A percentile compares a stretch with the other conserved stretches of the same genome.
These are phyloP conservation scores for Scomber japonicus DNA, from an alignment of 2,113 vertebrate genomes.

Conservation along the genomic window DNA sequence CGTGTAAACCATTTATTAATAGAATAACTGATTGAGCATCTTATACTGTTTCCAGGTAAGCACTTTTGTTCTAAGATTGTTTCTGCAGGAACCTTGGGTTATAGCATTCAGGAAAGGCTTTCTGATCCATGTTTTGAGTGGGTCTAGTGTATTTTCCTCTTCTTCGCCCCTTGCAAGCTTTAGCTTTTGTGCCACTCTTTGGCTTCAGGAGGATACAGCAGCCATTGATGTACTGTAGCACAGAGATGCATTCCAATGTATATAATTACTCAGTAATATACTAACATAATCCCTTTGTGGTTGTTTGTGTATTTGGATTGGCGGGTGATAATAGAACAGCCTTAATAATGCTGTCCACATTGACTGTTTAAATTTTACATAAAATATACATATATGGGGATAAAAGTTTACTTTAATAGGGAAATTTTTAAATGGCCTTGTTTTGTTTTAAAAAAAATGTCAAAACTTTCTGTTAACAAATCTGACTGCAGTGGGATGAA, in stretches of 20 bases:
- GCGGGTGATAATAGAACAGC: slow-evolving; percentile 31
- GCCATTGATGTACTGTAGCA: slow-evolving; percentile 58
- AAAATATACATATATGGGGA: slow-evolving; percentile 27
- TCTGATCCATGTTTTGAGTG: neutral
- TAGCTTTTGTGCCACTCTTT: slow-evolving; percentile 11
- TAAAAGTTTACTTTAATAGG: slow-evolving; percentile 49
- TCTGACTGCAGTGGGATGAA: slow-evolving; percentile 22
- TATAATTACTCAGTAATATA: slow-evolving; percentile 44
- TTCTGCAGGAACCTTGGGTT: slow-evolving; percentile 16
- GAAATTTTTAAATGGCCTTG: slow-evolving; percentile 40
- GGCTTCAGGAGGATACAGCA: slow-evolving; percentile 20
- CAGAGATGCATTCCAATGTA: slow-evolving; percentile 70
- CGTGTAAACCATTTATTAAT: slow-evolving; percentile 6
- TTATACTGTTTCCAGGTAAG: slow-evolving; percentile 21
- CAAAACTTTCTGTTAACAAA: slow-evolving; percentile 23
- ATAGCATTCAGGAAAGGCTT: neutral
- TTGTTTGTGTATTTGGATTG: slow-evolving; percentile 46
- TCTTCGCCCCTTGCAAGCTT: slow-evolving; percentile 30
- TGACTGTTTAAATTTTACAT: slow-evolving; percentile 44
- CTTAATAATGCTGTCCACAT: slow-evolving; percentile 48
- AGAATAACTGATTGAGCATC: slow-evolving; percentile 22
- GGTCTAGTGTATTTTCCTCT: slow-evolving; percentile 9
- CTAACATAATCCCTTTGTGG: slow-evolving; percentile 45
- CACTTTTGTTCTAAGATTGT: slow-evolving; percentile 29
- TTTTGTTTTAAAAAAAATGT: slow-evolving; percentile 43